Base-by-base conservation (phyloP, 1,140 invertebrate species). In the Eufriesea mexicana region DNA sequence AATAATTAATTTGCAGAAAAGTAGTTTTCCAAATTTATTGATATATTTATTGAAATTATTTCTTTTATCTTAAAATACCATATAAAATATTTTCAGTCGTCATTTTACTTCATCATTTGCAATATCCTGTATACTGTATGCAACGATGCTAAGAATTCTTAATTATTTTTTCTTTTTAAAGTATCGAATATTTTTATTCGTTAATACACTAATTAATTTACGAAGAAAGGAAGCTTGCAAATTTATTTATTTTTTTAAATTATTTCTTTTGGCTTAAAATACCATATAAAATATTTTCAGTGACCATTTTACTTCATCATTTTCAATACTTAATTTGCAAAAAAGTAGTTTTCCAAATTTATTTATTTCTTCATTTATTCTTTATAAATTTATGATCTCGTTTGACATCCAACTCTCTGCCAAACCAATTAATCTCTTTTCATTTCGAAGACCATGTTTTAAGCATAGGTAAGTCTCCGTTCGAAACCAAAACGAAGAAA, bases 391-490 rank as follows among this genome's bases (percentile, higher is more conserved):
- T 35, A 35, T 4, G 1, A 35, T 35, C 35, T 35, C 35, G 35
- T 35, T 35, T 35, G 35, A 35, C 35, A 35, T 35, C 35, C 35
- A 35, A 35, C 35, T 35, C 1, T 35, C 35, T 35, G 35, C 35
- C n/a, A 25, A 59, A 16, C 25, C 25, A 35, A 7, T 62, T 47
- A 25, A 47, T 28, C 12, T 10, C 10, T 35, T 64, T 49, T 42
- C 28, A 7, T 16, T 57, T 78, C 23, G 42, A 47, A 28, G 35
- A 42, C 54, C 42, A 35, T 57, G 25, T 68, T 54, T 57, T 45
- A 23, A 57, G 0, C 23, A 59, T 72, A 72, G 67, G 55, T 71
- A 79, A 72, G 77, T 67, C 45, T 25, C 42, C 16, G n/a, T 23
- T 51, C 28, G 23, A 70, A 20, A 49, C 16, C 2, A 68, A n/a